phyloP scores from a whole-genome alignment of 2,113 vertebrate species.

The Trogon melanurus region DNA sequence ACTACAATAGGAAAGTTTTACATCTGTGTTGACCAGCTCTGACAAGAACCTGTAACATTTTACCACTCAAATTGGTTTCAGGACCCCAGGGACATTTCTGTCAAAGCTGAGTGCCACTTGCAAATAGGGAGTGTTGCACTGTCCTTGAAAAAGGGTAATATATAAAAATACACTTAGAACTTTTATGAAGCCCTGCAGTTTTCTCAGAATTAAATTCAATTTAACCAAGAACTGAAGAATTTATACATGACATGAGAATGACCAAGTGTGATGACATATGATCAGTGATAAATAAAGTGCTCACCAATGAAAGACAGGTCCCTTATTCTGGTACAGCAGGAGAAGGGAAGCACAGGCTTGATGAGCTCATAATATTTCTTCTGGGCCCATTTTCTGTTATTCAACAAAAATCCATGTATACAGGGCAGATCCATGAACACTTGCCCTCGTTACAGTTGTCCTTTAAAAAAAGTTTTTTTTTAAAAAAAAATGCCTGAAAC shows the following conservation, averaged over 20 bases:
- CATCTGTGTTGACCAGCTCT: neutral
- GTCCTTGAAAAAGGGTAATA: constrained; percentile 5
- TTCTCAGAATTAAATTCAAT: neutral
- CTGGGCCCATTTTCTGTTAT: neutral
- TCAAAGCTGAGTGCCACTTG: neutral
- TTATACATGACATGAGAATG: neutral
- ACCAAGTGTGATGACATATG: neutral
- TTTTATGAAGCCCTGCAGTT: neutral
- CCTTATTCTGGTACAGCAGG: neutral
- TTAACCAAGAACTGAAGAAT: neutral
- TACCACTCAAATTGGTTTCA: constrained; percentile 30
- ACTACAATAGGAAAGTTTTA: neutral
- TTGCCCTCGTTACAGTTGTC: neutral
- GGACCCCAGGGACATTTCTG: neutral
- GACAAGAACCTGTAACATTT: neutral
- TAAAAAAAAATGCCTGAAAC: neutral
- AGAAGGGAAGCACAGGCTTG: neutral
- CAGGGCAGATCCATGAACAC: neutral
- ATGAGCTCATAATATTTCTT: neutral
- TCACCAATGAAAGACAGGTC: neutral
- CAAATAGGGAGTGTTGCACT: neutral
- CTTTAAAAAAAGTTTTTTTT: constrained; percentile 3
- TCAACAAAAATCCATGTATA: neutral
- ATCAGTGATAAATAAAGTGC: neutral
- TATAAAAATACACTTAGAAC: neutral